These are phyloP conservation scores for Leptodactylus fuscus DNA, from an alignment of 2,113 vertebrate genomes.

Conservation along the genomic window DNA sequence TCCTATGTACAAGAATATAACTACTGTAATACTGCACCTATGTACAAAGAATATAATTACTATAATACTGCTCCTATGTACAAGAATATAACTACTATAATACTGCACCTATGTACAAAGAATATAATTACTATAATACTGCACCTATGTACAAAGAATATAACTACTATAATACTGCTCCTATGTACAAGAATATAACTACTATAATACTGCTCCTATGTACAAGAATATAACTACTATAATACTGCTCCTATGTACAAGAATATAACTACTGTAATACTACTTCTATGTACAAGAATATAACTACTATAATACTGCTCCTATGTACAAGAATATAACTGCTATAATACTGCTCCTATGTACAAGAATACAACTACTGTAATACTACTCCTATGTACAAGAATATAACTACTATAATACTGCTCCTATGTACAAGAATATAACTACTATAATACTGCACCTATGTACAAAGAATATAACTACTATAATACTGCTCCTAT, in stretches of 20 bases:
- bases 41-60: constrained; percentile 11
- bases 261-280: constrained; percentile 20
- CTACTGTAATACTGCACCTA: constrained; percentile 1
- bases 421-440: neutral
- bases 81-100: constrained; percentile 14
- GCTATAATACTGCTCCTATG: constrained; percentile 4
- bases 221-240: constrained; percentile 5
- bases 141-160: neutral
- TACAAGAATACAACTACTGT: constrained; percentile 7
- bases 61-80: constrained; percentile 7
- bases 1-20: constrained; percentile 1
- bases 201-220: neutral
- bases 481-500: constrained; percentile 11
- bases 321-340: constrained; percentile 8
- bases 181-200: constrained; percentile 5
- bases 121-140: constrained; percentile 21
- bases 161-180: constrained; percentile 19
- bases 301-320: constrained; percentile 15
- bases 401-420: neutral
- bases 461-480: constrained; percentile 4
- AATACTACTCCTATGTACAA: neutral
- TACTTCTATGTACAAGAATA: neutral
- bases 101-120: neutral
- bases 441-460: constrained; percentile 1
- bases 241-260: neutral